Evolutionary conservation across 2,888 invertebrate genomes (phyloP).

Genomic region (Heliconius erato): DNA sequence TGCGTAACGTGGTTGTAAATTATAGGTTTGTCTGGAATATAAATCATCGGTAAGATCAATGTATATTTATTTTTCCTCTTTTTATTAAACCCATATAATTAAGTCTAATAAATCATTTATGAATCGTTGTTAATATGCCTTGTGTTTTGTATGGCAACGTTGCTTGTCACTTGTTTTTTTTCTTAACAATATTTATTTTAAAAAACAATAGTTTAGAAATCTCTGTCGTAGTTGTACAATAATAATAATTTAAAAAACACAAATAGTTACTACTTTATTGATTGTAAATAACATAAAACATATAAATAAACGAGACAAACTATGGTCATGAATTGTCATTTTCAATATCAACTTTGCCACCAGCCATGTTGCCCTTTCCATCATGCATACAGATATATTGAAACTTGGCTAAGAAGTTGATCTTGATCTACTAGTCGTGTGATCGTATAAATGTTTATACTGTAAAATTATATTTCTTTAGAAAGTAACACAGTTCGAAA

Average conservation of each 20-base stretch:
- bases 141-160: no score
- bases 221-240: no score
- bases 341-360: slow-evolving; percentile 8
- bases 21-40: slow-evolving; percentile 76
- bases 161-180: no score
- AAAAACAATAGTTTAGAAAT: no score
- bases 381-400: not conserved
- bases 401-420: slow-evolving; percentile 2
- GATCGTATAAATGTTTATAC: not conserved
- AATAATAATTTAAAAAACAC: no score
- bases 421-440: slow-evolving; percentile 8
- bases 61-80: not conserved
- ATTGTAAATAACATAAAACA: no score
- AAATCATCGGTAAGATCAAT: not conserved
- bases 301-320: not conserved
- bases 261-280: no score
- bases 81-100: not conserved
- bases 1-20: slow-evolving; percentile 65
- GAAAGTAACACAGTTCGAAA: not conserved
- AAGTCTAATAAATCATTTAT: not conserved
- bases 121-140: no score
- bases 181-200: no score
- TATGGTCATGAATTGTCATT: not conserved
- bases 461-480: not conserved
- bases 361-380: not conserved